Percentiles rank a stretch among this genome's conserved stretches.
phyloP scores from a whole-genome alignment of 2,797 vertebrate genomes.

The Buceros bicornis region DNA sequence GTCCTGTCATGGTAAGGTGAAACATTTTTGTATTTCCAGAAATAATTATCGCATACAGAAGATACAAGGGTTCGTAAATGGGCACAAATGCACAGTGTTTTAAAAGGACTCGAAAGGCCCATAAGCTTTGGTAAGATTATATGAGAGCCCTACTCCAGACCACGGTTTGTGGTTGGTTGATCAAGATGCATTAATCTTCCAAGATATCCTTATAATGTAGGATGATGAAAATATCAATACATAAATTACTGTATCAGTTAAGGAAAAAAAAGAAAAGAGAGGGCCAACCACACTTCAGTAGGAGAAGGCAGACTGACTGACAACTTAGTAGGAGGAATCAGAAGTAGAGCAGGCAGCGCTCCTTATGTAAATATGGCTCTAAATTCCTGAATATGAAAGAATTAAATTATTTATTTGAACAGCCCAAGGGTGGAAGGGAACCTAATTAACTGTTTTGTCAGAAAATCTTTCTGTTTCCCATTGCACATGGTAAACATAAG shows the following conservation, averaged over 20 bases:
- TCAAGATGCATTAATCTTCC: not conserved
- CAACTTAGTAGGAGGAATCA: not conserved
- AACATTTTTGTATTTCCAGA: not conserved
- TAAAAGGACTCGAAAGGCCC: not conserved
- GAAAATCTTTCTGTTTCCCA: not conserved
- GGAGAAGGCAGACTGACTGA: not conserved
- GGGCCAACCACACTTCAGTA: not conserved
- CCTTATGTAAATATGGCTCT: not conserved
- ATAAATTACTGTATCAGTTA: not conserved
- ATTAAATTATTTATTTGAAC: not conserved
- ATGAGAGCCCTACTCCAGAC: not conserved
- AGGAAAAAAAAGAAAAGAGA: not conserved
- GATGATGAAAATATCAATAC: not conserved
- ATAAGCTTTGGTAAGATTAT: not conserved
- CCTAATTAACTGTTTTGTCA: not conserved
- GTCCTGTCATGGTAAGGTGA: not conserved
- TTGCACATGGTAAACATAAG: not conserved
- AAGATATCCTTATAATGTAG: not conserved
- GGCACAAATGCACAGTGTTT: not conserved
- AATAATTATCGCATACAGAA: not conserved
- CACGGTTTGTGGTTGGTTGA: not conserved
- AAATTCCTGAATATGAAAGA: not conserved
- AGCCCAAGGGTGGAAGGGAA: not conserved
- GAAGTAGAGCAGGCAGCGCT: not conserved
- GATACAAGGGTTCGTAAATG: not conserved